Conservation (phyloP, 1,140 invertebrate species). For the Hestina assimilis region DNA sequence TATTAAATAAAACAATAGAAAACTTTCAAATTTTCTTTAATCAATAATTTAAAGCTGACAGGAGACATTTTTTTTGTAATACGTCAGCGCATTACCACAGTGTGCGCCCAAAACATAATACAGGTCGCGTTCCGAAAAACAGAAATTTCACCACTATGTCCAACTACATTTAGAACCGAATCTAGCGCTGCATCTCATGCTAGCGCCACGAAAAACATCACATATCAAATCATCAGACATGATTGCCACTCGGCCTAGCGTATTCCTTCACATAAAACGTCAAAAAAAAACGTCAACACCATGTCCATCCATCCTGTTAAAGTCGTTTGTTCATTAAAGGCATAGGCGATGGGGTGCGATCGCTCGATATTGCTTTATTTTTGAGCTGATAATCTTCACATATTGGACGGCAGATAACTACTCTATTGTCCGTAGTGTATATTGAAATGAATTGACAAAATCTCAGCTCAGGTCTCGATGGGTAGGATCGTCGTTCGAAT, state of each 20-base stretch:
- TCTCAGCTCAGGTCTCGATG: neutral
- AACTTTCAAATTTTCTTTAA: constrained; percentile 74
- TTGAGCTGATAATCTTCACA: constrained; percentile 18
- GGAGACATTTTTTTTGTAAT: constrained; percentile 61
- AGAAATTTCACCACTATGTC: constrained; percentile 53
- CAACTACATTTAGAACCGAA: constrained; percentile 30
- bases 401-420: constrained; percentile 37
- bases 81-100: constrained; percentile 41
- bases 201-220: constrained; percentile 24
- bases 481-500: neutral
- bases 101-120: constrained; percentile 29
- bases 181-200: constrained; percentile 44
- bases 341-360: constrained; percentile 11
- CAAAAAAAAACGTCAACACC: constrained; percentile 25
- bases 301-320: neutral
- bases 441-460: constrained; percentile 23
- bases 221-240: constrained; percentile 29
- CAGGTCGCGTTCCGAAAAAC: constrained; percentile 35
- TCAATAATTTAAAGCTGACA: constrained; percentile 78
- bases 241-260: constrained; percentile 20
- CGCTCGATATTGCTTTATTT: constrained; percentile 10
- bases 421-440: constrained; percentile 31
- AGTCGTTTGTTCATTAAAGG: constrained; percentile 14
- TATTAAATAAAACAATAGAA: constrained; percentile 40
- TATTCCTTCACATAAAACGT: constrained; percentile 15